phyloP scores from a whole-genome alignment of 1,140 invertebrate genomes.

The Tetramorium simillimum region DNA sequence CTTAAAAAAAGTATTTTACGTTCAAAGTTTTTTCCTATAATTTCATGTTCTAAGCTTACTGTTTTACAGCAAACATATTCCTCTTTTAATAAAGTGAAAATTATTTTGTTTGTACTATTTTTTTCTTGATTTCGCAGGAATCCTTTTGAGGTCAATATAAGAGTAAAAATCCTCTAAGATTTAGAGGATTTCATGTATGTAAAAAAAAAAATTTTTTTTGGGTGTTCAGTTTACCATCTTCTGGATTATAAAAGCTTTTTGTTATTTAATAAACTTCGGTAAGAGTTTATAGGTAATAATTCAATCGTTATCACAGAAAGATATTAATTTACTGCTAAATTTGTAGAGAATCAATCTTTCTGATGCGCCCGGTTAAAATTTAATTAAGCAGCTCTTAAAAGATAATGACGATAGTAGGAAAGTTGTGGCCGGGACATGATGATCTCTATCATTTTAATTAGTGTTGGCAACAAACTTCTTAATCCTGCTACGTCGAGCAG shows the following conservation, averaged over 20 bases:
- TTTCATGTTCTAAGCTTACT: too few species aligned
- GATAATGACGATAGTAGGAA: not conserved
- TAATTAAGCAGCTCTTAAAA: slow-evolving; percentile 3
- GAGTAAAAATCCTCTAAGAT: too few species aligned
- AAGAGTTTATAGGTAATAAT: not conserved
- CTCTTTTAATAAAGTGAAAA: too few species aligned
- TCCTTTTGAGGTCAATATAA: too few species aligned
- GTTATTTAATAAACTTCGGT: not conserved
- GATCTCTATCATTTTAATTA: slow-evolving; percentile 56
- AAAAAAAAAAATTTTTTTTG: too few species aligned
- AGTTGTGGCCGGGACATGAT: not conserved
- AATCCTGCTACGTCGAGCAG: not conserved
- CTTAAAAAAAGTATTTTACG: too few species aligned
- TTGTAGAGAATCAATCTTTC: not conserved
- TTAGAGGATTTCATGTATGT: too few species aligned
- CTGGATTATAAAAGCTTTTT: not conserved
- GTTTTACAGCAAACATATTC: too few species aligned
- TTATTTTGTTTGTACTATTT: too few species aligned
- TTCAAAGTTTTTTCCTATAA: too few species aligned
- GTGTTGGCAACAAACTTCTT: slow-evolving; percentile 45
- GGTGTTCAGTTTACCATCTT: not conserved
- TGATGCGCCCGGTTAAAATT: slow-evolving; percentile 1
- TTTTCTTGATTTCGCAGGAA: too few species aligned
- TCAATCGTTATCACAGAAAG: not conserved
- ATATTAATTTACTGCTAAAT: not conserved